Conservation (phyloP, 2,797 vertebrate species). For the Smutsia temminckii region DNA sequence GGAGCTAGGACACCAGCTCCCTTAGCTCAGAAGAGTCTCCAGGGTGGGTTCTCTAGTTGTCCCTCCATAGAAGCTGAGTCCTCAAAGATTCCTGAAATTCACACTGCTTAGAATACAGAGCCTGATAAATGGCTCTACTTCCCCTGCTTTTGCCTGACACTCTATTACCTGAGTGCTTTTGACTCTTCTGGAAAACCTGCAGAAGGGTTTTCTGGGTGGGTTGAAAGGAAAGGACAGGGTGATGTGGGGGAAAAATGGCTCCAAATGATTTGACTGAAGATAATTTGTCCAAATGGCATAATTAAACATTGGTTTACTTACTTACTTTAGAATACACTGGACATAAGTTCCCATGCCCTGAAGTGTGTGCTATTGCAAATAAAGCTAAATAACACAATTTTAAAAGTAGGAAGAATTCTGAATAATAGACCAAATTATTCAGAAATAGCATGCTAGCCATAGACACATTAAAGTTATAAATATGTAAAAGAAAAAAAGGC, state of each 20-base stretch:
- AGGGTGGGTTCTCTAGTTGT: background rate
- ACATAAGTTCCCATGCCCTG: background rate
- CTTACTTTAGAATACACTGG: background rate
- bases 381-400: background rate
- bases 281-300: background rate
- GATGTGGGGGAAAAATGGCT: background rate
- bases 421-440: background rate
- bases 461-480: background rate
- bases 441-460: conserved; percentile 14
- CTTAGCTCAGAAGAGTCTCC: background rate
- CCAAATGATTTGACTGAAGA: background rate
- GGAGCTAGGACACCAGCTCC: background rate
- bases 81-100: too few species aligned
- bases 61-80: background rate
- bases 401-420: background rate
- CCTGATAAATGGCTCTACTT: background rate
- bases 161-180: background rate
- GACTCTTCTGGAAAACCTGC: background rate
- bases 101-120: background rate
- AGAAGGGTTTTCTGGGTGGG: background rate
- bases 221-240: background rate
- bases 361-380: background rate
- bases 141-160: background rate
- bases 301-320: background rate
- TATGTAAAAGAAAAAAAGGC: background rate